Evolutionary conservation across 2,113 vertebrate genomes (phyloP), one percentile per base, ranked within the genome.

Genomic region (Elgaria multicarinata): DNA sequence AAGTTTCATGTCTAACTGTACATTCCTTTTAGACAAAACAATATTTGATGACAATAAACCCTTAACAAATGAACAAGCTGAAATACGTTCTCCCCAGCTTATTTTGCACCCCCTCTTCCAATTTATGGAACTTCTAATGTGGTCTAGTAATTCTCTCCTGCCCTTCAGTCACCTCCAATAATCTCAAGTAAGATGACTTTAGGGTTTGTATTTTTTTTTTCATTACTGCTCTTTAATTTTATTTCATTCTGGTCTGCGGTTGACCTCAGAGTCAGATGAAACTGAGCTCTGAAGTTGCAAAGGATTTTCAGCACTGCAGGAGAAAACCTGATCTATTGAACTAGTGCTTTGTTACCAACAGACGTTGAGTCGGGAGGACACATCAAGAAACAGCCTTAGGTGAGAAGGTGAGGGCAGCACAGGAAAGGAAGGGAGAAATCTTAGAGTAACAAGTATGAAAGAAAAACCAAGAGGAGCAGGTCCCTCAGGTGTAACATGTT

Each of bases 401-500:
- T n/a, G 84, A 89, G 74, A 91, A 12, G 72, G 69, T 64, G 72
- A 0, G 36, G 69, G 18, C 14, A 91, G 22, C 9, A 46, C 50
- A 9, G 92, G 53, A 90, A 83, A 71, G 39, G 80, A 89, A 83
- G 94, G 24, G 4, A 81, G 88, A 90, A 31, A 31, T 39, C 36
- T 28, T 36, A n/a, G 36, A 7, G 18, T 64, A 87, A 44, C 20
- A 77, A n/a, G 31, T 39, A 42, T 9, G 28, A 53, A 36, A 85
- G 36, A 22, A 14, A 16, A 55, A 58, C 8, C n/a, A 28, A 76
- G 39, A 31, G 44, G 5, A 71, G 39, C 44, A 20, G 9, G 36
- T 1, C 0, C 0, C 3, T 26, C 1, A 12, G 42, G 18, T 42
- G 75, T 20, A 26, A 24, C 1, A 42, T 46, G 44, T 16, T 36